These are phyloP conservation scores for Drosophila subpulchrella DNA, from an alignment of 1,140 invertebrate species.

Conservation along the genomic window DNA sequence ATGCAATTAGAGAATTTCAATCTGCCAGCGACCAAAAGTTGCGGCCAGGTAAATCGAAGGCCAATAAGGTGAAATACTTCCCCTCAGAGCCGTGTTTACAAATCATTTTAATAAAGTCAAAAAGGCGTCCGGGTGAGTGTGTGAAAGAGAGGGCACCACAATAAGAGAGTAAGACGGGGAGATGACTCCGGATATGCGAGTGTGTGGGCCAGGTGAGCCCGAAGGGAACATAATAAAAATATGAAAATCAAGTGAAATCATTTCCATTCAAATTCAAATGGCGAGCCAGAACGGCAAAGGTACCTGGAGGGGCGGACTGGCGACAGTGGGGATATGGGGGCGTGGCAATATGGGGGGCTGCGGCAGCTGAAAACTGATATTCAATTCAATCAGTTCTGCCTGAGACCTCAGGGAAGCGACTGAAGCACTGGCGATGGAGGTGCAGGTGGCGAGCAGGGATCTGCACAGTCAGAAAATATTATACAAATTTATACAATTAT, in stretches of 20 bases:
- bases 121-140: slow-evolving; percentile 29
- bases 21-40: slow-evolving; percentile 8
- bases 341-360: slow-evolving; percentile 25
- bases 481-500: no score
- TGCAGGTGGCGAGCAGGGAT: not conserved
- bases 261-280: slow-evolving; percentile 82
- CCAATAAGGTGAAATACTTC: not conserved
- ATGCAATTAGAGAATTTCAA: slow-evolving; percentile 42
- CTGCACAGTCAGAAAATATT: not conserved
- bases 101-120: slow-evolving; percentile 59
- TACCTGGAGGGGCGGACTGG: not conserved
- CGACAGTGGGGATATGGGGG: slow-evolving; percentile 4
- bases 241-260: slow-evolving; percentile 81
- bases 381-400: slow-evolving; percentile 78
- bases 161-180: slow-evolving; percentile 8
- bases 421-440: slow-evolving; percentile 6
- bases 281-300: slow-evolving; percentile 46
- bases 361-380: slow-evolving; percentile 70
- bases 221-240: slow-evolving; percentile 66
- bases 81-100: slow-evolving; percentile 27
- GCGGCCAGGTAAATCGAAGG: slow-evolving; percentile 5
- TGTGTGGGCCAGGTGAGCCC: slow-evolving; percentile 25
- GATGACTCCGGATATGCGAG: not conserved
- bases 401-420: slow-evolving; percentile 27
- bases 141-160: slow-evolving; percentile 16